phyloP scores from a whole-genome alignment of 2,797 vertebrate species.

The Rhodeus uyekii region DNA sequence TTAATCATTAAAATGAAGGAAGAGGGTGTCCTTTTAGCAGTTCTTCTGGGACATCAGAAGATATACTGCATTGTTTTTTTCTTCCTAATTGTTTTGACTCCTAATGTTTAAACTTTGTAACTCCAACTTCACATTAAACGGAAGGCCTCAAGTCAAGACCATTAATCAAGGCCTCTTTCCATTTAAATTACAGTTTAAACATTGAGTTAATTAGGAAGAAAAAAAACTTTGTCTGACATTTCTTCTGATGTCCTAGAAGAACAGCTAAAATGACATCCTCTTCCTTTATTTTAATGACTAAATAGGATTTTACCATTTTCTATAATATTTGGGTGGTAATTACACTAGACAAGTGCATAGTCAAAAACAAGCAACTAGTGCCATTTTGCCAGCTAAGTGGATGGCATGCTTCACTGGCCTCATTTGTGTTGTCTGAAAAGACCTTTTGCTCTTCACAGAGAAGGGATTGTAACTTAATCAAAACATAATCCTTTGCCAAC shows the following conservation, averaged over 20 bases:
- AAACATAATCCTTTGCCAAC: background rate
- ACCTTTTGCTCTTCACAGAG: slow-evolving; percentile 2
- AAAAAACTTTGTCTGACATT: no score
- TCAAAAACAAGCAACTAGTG: slow-evolving; percentile 28
- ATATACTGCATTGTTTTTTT: no score
- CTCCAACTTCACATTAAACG: no score
- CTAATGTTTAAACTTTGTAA: no score
- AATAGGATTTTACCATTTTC: background rate
- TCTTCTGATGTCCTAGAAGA: background rate
- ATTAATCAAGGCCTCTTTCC: background rate
- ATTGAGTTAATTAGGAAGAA: no score
- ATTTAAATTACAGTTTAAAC: no score
- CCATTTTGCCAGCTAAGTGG: slow-evolving; percentile 31
- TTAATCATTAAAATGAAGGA: no score
- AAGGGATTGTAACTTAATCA: slow-evolving; percentile 2
- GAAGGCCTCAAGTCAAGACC: no score
- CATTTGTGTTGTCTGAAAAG: slow-evolving; percentile 29
- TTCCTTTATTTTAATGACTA: background rate
- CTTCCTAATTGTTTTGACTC: no score
- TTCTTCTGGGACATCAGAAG: no score
- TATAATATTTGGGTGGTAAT: no score
- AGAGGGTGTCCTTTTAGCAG: no score
- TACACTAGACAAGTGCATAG: background rate
- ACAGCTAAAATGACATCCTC: background rate
- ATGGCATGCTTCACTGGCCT: slow-evolving; percentile 15